Percentiles rank a stretch among this genome's conserved stretches.
Evolutionary conservation across 2,113 vertebrate genomes (phyloP).

Genomic region (Pluvianellus socialis): DNA sequence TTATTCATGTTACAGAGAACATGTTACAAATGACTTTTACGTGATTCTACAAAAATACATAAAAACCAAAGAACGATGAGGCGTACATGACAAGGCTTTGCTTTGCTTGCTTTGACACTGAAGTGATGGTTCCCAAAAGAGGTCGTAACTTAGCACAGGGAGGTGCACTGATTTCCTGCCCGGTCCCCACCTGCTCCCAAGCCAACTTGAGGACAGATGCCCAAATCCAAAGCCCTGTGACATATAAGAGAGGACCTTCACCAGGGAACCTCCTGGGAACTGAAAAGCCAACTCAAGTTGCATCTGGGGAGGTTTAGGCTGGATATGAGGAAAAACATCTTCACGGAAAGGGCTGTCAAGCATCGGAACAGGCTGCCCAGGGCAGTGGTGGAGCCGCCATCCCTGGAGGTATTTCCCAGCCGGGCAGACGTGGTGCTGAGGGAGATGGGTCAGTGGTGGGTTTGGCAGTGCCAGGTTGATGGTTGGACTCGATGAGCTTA

Average conservation of each 20-base stretch:
- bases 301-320: background rate
- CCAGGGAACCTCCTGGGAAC: background rate
- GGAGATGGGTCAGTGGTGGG: background rate
- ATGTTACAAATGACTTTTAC: no score
- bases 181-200: background rate
- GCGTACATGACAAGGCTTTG: background rate
- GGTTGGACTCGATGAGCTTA: background rate
- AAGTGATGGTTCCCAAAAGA: background rate
- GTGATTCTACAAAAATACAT: background rate
- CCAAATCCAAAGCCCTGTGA: background rate
- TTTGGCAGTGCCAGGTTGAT: background rate
- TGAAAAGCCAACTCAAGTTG: background rate
- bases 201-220: background rate
- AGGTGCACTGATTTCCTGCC: background rate
- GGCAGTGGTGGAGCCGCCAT: background rate
- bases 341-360: background rate
- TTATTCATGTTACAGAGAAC: background rate
- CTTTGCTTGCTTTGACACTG: background rate
- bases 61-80: background rate
- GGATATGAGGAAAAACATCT: background rate
- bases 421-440: rapidly evolving
- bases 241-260: background rate
- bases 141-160: background rate
- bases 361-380: background rate
- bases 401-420: background rate